A percentile compares a stretch with the other conserved stretches of the same genome.
phyloP scores from a whole-genome alignment of 2,888 invertebrate genomes.

The Sclerodermus sp. region DNA sequence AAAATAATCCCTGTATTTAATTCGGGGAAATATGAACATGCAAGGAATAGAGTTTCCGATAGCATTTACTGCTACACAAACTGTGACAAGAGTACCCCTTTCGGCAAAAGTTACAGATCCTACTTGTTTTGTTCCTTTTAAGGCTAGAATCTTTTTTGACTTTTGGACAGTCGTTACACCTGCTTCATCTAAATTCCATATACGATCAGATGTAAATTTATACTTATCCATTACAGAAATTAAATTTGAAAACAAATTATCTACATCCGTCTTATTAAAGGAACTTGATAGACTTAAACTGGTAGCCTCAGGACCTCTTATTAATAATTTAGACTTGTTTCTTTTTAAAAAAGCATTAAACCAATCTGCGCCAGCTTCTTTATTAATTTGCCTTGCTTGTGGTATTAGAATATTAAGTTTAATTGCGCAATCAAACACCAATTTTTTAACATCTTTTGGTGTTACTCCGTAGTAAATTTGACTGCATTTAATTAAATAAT shows the following conservation, averaged over 20 bases:
- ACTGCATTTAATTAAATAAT: slow-evolving; percentile 22
- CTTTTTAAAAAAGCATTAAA: slow-evolving; percentile 35
- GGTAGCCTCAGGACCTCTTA: slow-evolving; percentile 36
- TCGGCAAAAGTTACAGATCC: slow-evolving; percentile 48
- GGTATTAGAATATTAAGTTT: slow-evolving; percentile 20
- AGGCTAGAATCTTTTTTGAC: slow-evolving; percentile 45
- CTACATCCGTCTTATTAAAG: slow-evolving; percentile 36
- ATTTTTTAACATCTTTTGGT: slow-evolving; percentile 23
- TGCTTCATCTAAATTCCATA: slow-evolving; percentile 52
- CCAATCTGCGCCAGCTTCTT: slow-evolving; percentile 42
- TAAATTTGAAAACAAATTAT: slow-evolving; percentile 32
- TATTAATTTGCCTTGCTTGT: slow-evolving; percentile 23
- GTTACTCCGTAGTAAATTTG: slow-evolving; percentile 23
- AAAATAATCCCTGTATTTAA: slow-evolving; percentile 35
- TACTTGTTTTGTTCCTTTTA: slow-evolving; percentile 47
- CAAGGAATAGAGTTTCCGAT: slow-evolving; percentile 42
- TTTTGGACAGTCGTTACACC: slow-evolving; percentile 52
- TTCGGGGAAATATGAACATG: slow-evolving; percentile 46
- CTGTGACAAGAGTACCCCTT: slow-evolving; percentile 42
- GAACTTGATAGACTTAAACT: slow-evolving; percentile 33
- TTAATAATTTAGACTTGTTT: slow-evolving; percentile 24
- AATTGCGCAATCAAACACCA: slow-evolving; percentile 29
- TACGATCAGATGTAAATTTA: slow-evolving; percentile 36
- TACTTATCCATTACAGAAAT: slow-evolving; percentile 14
- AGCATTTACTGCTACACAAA: slow-evolving; percentile 36